These are phyloP conservation scores for Chinchilla lanigera DNA, from an alignment of 2,113 vertebrate species.

Conservation along the genomic window DNA sequence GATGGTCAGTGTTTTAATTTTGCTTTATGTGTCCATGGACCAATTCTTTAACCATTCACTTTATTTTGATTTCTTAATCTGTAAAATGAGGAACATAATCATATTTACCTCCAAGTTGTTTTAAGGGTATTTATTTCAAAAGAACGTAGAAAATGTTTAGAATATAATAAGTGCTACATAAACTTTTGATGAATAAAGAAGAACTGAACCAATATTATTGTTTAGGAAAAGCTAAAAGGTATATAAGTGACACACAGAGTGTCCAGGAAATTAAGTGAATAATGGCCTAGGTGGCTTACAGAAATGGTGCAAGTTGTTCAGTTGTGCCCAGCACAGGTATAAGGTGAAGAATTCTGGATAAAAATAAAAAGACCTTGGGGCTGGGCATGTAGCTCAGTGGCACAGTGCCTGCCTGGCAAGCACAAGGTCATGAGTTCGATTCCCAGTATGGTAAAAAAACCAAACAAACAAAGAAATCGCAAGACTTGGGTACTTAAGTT, in stretches of 20 bases:
- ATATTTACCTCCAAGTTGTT: neutral
- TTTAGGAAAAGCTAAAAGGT: neutral
- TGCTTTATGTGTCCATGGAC: neutral
- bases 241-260: neutral
- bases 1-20: neutral
- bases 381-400: too few relatives aligned
- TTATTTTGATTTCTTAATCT: neutral
- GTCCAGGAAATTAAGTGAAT: neutral
- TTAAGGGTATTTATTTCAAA: neutral
- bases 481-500: neutral
- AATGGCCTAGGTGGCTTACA: neutral
- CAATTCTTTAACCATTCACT: neutral
- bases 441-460: too few relatives aligned
- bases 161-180: neutral
- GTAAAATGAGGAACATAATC: neutral
- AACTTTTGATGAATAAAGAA: neutral
- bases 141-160: neutral
- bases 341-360: neutral
- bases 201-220: neutral
- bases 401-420: too few relatives aligned
- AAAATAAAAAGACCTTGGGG: too few relatives aligned
- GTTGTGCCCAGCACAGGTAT: accelerated
- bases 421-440: too few relatives aligned
- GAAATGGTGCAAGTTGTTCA: neutral
- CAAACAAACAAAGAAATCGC: too few relatives aligned